Evolutionary conservation across 23 tunicate species (phyloP).

Genomic region (Corella eumyota): DNA sequence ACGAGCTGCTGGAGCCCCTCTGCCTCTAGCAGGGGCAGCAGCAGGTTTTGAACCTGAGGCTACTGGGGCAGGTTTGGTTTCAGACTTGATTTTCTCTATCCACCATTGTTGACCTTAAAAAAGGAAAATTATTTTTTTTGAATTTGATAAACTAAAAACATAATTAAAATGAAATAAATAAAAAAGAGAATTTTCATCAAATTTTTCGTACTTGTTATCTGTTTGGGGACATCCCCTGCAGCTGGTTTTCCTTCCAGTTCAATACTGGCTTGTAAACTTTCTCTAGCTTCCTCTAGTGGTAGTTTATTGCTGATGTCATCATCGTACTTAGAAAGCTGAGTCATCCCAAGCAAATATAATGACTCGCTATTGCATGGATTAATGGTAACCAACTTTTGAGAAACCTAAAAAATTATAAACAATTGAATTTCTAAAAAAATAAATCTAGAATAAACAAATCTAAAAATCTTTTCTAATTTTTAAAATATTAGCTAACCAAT

Average conservation of each 20-base stretch:
- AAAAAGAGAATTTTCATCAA: neutral
- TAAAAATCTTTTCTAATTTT: neutral
- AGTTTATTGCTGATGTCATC: constrained; percentile 11
- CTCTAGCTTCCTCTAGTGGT: constrained; percentile 48
- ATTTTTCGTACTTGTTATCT: neutral
- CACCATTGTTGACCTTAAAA: constrained; percentile 79
- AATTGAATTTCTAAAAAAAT: too few relatives aligned
- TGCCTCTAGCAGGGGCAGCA: constrained; percentile 22
- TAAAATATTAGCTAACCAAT: too few relatives aligned
- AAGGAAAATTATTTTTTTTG: neutral
- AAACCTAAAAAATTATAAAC: constrained; percentile 27
- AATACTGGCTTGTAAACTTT: constrained; percentile 58
- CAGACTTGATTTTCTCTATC: too few relatives aligned
- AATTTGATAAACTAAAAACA: neutral
- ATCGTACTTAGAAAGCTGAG: constrained; percentile 62
- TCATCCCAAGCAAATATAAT: constrained; percentile 61
- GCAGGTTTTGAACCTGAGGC: constrained; percentile 23
- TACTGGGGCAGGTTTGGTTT: constrained; percentile 14
- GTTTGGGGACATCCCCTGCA: constrained; percentile 40
- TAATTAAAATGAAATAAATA: neutral
- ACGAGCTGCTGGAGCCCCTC: constrained; percentile 32
- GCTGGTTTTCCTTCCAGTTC: constrained; percentile 87
- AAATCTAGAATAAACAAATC: neutral
- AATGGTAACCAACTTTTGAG: constrained; percentile 63
- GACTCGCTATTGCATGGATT: constrained; percentile 82